These are phyloP conservation scores for Nesogale talazaci DNA, from an alignment of 2,113 vertebrate genomes.

Conservation along the genomic window DNA sequence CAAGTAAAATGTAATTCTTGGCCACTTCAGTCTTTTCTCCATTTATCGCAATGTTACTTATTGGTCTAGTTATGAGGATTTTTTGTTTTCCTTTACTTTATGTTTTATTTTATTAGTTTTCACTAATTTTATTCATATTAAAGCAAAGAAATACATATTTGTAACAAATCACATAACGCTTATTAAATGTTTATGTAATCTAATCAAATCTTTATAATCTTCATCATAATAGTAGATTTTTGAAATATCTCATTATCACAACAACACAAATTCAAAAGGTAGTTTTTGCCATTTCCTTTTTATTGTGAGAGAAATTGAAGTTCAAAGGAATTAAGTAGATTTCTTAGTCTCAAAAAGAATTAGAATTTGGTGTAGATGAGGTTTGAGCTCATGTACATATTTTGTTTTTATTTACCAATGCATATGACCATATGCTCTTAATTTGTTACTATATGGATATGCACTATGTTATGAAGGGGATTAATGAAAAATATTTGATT, in stretches of 20 bases:
- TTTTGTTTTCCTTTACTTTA: too few species aligned
- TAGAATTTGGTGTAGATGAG: neutral
- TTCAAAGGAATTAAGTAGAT: conserved; percentile 18
- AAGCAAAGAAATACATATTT: conserved; percentile 6
- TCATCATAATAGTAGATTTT: neutral
- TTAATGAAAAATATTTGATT: conserved; percentile 15
- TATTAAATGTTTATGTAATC: conserved; percentile 35
- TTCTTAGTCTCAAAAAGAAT: neutral
- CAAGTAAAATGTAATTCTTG: too few species aligned
- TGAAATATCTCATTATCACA: neutral
- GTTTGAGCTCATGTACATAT: neutral
- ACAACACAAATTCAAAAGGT: neutral
- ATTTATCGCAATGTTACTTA: too few species aligned
- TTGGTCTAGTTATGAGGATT: too few species aligned
- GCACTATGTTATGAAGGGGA: neutral
- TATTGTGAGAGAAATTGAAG: conserved; percentile 28
- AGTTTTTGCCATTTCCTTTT: neutral
- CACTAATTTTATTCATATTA: neutral
- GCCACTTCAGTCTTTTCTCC: too few species aligned
- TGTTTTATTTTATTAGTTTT: too few species aligned
- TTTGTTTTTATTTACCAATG: conserved; percentile 49
- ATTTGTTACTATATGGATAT: neutral
- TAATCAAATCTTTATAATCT: conserved; percentile 51
- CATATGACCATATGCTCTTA: neutral
- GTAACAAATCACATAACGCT: neutral